phyloP scores from a whole-genome alignment of 2,888 invertebrate genomes.

The Sinodicranocentrus sp. region DNA sequence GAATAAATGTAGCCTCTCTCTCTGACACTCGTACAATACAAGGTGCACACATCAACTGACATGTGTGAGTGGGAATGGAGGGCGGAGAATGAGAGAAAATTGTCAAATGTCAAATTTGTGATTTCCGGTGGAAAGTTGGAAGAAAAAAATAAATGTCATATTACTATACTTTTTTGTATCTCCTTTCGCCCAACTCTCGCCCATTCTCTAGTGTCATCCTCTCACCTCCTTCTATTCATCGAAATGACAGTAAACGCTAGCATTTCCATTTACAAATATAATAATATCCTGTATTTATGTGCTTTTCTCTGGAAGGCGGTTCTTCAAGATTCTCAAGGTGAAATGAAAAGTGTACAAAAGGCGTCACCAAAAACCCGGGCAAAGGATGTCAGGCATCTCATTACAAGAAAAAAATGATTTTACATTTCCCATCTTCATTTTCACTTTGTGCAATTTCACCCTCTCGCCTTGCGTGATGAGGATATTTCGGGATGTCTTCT shows the following conservation, averaged over 20 bases:
- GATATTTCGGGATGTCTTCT: not conserved
- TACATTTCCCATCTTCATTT: conserved; percentile 10
- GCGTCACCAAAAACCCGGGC: too few relatives aligned
- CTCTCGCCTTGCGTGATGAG: not conserved
- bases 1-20: too few relatives aligned
- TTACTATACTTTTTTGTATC: too few relatives aligned
- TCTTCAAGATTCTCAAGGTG: too few relatives aligned
- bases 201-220: too few relatives aligned
- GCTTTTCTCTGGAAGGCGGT: too few relatives aligned
- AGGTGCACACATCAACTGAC: not conserved
- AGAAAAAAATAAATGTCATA: not conserved
- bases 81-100: not conserved
- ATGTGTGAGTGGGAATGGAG: not conserved
- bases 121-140: conserved; percentile 5
- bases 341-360: not conserved
- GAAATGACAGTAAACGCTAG: too few relatives aligned
- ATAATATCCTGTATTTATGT: too few relatives aligned
- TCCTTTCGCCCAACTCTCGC: too few relatives aligned
- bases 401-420: conserved; percentile 14
- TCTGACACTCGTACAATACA: too few relatives aligned
- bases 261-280: too few relatives aligned
- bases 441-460: conserved; percentile 23
- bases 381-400: conserved; percentile 31
- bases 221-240: too few relatives aligned
- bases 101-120: conserved; percentile 15